Evolutionary conservation across 2,888 invertebrate species (phyloP), one percentile per base, ranked within the genome.

Genomic region (Eristalis pertinax): DNA sequence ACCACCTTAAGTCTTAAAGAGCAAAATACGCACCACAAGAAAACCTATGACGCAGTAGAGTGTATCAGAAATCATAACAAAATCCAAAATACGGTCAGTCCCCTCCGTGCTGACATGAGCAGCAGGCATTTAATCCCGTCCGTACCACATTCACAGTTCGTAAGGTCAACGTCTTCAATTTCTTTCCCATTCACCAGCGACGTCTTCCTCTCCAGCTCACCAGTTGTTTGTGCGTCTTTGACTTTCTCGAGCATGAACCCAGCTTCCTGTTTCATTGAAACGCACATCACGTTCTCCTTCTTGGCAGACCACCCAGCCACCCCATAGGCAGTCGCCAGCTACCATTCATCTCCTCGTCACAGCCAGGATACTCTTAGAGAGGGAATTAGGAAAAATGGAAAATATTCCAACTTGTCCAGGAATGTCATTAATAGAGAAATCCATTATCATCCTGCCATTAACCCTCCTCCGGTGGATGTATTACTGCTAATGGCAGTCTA

Each of bases 401-500:
- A 60, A 58, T 35, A 15, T 7, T 41, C 29, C 58, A 32, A 38
- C n/a, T 15, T 72, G 60, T n/a, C 41, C 41, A 26, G 24, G 7
- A 50, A 62, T n/a, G 62, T 19, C 60, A 72, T 72, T 62, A 60
- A 60, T 41, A 69, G 26, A n/a, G 50, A 50, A 50, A 50, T 50
- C n/a, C 50, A 50, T 19, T 50, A 35, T 38, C 35, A 64, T 32
- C 32, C 10, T 19, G 4, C 60, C 41, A 7, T 2, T 7, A 32
- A 1, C 68, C 38, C 35, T n/a, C 15, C 62, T 41, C 60, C n/a
- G 7, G 19, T 43, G 43, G 73, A 63, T 32, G 10, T 63, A 43
- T 63, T 50, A 19, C 63, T 63, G 29, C 73, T 73, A 63, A 73
- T 63, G 73, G 24, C 72, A 13, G 35, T 35, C 24, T 15, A 64